Percentiles rank a stretch among this genome's conserved stretches.
Evolutionary conservation across 2,113 vertebrate species (phyloP).

Genomic region (Arenaria interpres): DNA sequence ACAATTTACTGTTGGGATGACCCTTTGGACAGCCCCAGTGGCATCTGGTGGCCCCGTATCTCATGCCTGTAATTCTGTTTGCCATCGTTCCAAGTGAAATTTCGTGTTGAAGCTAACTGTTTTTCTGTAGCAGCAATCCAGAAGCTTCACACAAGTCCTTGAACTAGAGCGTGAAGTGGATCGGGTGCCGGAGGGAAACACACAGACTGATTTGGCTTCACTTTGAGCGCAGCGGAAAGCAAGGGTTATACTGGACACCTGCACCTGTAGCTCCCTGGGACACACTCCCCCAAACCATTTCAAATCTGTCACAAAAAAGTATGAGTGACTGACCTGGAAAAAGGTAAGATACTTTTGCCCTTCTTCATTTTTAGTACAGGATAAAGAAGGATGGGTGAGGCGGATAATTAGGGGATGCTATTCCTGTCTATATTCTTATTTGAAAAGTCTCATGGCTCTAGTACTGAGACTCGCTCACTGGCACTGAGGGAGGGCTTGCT

Average conservation of each 20-base stretch:
- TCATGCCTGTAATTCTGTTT: background rate
- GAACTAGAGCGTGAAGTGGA: background rate
- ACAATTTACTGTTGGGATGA: background rate
- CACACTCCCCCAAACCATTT: background rate
- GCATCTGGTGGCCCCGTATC: background rate
- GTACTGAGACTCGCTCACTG: background rate
- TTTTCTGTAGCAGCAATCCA: background rate
- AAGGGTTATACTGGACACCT: background rate
- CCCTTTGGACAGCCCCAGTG: background rate
- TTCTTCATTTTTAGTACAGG: background rate
- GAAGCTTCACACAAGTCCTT: background rate
- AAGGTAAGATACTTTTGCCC: background rate
- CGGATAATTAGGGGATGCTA: background rate
- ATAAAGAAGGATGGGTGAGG: background rate
- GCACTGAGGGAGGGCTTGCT: background rate
- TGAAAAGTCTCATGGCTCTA: background rate
- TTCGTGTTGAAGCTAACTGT: background rate
- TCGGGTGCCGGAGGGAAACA: background rate
- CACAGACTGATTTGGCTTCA: background rate
- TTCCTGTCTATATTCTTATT: background rate
- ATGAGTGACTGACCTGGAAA: background rate
- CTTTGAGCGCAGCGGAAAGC: background rate
- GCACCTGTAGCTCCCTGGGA: background rate
- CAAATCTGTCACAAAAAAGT: background rate
- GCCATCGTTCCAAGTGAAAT: background rate